These are phyloP conservation scores for Aphelocoma californica DNA, from an alignment of 2,797 vertebrate species.

Conservation along the genomic window DNA sequence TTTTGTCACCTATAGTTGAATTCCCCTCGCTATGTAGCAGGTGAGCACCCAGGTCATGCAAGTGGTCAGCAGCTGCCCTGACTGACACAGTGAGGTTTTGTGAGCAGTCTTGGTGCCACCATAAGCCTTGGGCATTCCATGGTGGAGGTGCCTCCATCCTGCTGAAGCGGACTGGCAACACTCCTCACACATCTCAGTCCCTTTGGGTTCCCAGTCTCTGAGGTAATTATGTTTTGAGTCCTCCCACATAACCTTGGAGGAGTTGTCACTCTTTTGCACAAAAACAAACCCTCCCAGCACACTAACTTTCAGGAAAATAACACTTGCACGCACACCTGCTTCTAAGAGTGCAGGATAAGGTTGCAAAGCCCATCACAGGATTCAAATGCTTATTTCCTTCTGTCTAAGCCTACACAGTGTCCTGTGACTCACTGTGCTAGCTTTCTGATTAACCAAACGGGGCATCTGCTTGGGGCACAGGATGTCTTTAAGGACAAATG, in stretches of 20 bases:
- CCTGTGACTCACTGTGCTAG: background rate
- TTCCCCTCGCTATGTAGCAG: accelerated
- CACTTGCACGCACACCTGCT: background rate
- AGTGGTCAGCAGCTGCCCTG: background rate
- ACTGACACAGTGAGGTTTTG: background rate
- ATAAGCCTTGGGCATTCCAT: accelerated
- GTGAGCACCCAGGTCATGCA: background rate
- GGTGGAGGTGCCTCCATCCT: accelerated
- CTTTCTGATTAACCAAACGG: background rate
- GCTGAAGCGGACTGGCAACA: accelerated
- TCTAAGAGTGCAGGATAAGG: background rate
- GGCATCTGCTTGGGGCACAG: background rate
- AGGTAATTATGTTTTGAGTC: background rate
- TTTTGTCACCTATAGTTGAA: background rate
- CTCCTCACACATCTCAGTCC: background rate
- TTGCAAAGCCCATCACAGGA: background rate
- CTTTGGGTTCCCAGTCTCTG: background rate
- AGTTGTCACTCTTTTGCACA: background rate
- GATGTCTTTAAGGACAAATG: background rate
- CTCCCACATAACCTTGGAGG: background rate
- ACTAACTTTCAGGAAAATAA: background rate
- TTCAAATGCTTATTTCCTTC: background rate
- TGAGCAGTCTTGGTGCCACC: background rate
- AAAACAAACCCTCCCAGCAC: background rate
- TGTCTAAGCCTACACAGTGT: background rate